These are phyloP conservation scores for Melanotaenia maccullochi DNA, from an alignment of 2,797 vertebrate genomes.

Conservation along the genomic window DNA sequence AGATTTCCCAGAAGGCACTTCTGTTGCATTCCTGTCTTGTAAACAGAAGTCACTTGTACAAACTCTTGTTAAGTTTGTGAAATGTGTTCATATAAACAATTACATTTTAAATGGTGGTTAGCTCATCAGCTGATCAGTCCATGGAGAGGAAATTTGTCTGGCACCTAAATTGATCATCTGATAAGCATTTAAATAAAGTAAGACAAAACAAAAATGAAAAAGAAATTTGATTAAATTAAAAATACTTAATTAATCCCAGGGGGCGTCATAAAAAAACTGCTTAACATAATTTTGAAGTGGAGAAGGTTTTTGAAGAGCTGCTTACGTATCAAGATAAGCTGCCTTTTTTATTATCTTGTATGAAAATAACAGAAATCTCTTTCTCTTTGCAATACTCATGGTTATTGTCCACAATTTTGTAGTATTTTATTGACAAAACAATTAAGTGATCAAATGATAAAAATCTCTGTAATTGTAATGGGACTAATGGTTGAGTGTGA, in stretches of 20 bases:
- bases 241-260: too few relatives aligned
- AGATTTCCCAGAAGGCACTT: conserved; percentile 44
- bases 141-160: not conserved
- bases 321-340: not conserved
- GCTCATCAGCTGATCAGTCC: not conserved
- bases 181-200: not conserved
- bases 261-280: too few relatives aligned
- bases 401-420: not conserved
- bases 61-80: conserved; percentile 8
- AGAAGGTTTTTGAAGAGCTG: not conserved
- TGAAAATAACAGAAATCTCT: not conserved
- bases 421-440: not conserved
- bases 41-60: conserved; percentile 28
- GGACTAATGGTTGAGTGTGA: conserved; percentile 1
- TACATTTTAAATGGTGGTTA: not conserved
- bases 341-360: not conserved
- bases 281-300: too few relatives aligned
- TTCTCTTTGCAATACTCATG: not conserved
- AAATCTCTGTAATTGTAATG: not conserved
- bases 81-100: conserved; percentile 18
- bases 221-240: too few relatives aligned
- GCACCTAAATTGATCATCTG: not conserved
- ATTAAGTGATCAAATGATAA: not conserved
- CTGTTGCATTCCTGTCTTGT: conserved; percentile 27
- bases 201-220: not conserved